A percentile compares a stretch with the other conserved stretches of the same genome.
These are phyloP conservation scores for Calyptommatus sinebrachiatus DNA, from an alignment of 2,113 vertebrate genomes.

Conservation along the genomic window DNA sequence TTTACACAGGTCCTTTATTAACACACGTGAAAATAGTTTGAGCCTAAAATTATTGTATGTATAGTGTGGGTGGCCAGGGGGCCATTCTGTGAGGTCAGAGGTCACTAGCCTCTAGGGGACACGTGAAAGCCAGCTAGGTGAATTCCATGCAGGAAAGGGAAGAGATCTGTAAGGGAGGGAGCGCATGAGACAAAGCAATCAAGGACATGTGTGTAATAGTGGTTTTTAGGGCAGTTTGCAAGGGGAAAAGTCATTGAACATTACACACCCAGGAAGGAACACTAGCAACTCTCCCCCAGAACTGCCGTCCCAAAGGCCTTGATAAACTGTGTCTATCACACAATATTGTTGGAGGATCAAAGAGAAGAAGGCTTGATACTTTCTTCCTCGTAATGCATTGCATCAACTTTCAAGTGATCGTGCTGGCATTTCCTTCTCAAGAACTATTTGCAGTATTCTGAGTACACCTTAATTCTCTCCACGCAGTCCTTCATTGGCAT, in stretches of 20 bases:
- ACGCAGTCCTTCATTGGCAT: neutral
- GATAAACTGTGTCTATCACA: neutral
- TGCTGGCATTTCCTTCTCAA: neutral
- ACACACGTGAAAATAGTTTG: slow-evolving; percentile 20
- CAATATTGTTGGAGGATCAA: neutral
- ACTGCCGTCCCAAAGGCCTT: neutral
- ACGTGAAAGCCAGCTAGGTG: slow-evolving; percentile 4
- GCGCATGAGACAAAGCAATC: neutral
- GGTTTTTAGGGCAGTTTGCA: neutral
- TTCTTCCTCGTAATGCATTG: neutral
- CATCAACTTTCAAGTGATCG: neutral
- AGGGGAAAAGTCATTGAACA: neutral
- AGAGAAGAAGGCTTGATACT: neutral
- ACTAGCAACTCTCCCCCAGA: neutral
- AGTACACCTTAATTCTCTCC: neutral
- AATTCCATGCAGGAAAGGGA: slow-evolving; percentile 5
- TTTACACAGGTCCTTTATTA: slow-evolving; percentile 29
- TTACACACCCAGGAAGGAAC: slow-evolving; percentile 20
- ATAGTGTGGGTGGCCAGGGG: neutral
- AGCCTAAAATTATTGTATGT: neutral
- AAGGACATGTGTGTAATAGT: neutral
- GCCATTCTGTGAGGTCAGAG: slow-evolving; percentile 2
- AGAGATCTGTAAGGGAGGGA: neutral
- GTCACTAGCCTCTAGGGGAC: neutral
- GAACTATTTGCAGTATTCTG: neutral